Base-by-base conservation (phyloP, 2,113 vertebrate genomes). In the Chaetorhynchus papuensis region DNA sequence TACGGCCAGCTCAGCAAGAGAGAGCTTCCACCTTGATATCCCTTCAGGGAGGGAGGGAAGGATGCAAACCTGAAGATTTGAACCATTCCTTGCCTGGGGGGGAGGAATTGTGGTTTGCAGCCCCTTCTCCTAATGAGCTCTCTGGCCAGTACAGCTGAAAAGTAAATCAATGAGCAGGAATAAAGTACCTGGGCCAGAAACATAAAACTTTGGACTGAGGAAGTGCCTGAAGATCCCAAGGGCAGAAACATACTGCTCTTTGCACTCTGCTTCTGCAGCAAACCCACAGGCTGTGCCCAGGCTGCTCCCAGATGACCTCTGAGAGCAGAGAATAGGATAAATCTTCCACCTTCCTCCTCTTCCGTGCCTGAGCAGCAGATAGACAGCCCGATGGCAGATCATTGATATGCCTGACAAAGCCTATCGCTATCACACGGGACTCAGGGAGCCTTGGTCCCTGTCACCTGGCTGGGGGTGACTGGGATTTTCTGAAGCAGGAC, bases 401-500 rank as follows among this genome's bases (percentile, higher is more conserved):
- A 0, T 11, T n/a, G 37, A 8, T 3, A 2, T 2, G 9, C 37
- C 37, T 26, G 52, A 26, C 52, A 37, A 7, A 57, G 45, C 26
- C 71, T 9, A 0, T 16, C 1, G 16, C 77, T 69, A 15, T 12
- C 44, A 13, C 2, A 24, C 4, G 1, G 11, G n/a, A 42, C 49
- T 63, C 47, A 9, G 60, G 37, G 26, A 50, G 31, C 14, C 10
- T 56, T 30, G n/a, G 13, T 39, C 23, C 74, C 52, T 42, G 10
- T 54, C 66, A 31, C 44, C 42, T 41, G 19, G 8, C 12, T 30
- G 56, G 13, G 12, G 13, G 0, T 24, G 9, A 7, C 24, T 30
- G 71, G 24, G 19, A 4, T 52, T 17, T 64, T 15, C 64, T 60
- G 35, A 20, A 26, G 49, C 39, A 30, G 66, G 50, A 15, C 39